Evolutionary conservation across 2,113 vertebrate species (phyloP), one percentile per base, ranked within the genome.

Genomic region (Corydoras maculifer): DNA sequence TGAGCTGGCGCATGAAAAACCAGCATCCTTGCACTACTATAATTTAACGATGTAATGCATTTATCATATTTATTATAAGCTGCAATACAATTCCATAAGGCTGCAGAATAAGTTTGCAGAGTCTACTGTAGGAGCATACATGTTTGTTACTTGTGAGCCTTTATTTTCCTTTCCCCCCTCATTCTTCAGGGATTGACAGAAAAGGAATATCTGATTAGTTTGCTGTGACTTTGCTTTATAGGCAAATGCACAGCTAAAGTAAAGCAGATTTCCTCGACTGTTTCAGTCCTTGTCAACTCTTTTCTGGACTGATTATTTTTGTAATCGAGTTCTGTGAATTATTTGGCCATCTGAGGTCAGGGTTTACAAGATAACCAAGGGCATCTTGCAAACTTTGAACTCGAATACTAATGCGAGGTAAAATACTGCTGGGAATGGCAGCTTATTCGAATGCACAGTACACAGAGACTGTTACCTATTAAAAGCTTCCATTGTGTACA

Each of bases 341-440:
- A 85, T 83, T 75, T 82, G 69, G 79, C 81, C 75, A 83, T 59
- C 67, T 61, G 84, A 89, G 89, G 88, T 95, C 91, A 93, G 90
- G 91, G 93, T 96, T 92, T 93, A 92, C 87, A 95, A 92, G 91
- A 89, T 90, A 92, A 89, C 90, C 91, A 92, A 89, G 90, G 86
- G 90, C 93, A 92, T 94, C 92, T 93, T 98, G 90, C 91, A 93
- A 92, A 93, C 92, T 94, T 90, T 95, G 93, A 92, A 87, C 91
- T 93, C 69, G 15, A 43, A n/a, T 94, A 94, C 93, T 96, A 94
- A 94, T 91, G 87, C 78, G 91, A 91, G 90, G 89, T 92, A 94
- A 95, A 97, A 96, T 93, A 93, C 87, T 96, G 91, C 93, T 95
- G 91, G 91, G 88, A 95, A 95, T 95, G 93, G 94, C 92, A 91